These are phyloP conservation scores for Callaeas wilsoni DNA, from an alignment of 2,113 vertebrate genomes.

Conservation along the genomic window DNA sequence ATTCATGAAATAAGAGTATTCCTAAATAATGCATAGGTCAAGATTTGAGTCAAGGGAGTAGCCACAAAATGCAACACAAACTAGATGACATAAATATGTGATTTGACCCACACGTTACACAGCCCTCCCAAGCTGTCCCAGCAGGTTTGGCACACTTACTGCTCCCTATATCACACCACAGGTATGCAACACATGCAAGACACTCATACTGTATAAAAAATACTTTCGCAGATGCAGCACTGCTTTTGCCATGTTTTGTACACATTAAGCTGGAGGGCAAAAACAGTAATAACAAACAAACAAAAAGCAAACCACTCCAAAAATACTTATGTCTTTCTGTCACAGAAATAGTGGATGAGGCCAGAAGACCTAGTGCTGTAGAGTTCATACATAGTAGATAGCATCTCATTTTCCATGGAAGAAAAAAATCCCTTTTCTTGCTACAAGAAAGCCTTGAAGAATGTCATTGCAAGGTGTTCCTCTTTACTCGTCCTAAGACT, in stretches of 20 bases:
- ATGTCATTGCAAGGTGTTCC: neutral
- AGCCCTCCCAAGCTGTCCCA: neutral
- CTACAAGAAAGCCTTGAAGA: neutral
- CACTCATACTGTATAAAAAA: neutral
- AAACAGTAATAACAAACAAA: neutral
- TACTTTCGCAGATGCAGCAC: neutral
- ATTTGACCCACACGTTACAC: rapidly evolving
- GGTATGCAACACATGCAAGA: neutral
- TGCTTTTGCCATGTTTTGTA: neutral
- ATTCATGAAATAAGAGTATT: neutral
- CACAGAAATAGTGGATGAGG: neutral
- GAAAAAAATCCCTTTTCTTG: neutral
- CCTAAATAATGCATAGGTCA: neutral
- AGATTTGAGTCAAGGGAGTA: neutral
- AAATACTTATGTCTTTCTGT: neutral
- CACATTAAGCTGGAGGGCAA: neutral
- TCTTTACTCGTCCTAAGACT: neutral
- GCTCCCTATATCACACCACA: neutral
- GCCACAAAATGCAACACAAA: neutral
- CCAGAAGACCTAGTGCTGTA: neutral
- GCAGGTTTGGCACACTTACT: neutral
- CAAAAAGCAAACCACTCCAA: too few species aligned
- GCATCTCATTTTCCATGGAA: neutral
- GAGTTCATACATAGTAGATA: neutral
- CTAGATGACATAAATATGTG: neutral